Conservation (phyloP, 2,888 invertebrate genomes). For the Lithophane leautieri region DNA sequence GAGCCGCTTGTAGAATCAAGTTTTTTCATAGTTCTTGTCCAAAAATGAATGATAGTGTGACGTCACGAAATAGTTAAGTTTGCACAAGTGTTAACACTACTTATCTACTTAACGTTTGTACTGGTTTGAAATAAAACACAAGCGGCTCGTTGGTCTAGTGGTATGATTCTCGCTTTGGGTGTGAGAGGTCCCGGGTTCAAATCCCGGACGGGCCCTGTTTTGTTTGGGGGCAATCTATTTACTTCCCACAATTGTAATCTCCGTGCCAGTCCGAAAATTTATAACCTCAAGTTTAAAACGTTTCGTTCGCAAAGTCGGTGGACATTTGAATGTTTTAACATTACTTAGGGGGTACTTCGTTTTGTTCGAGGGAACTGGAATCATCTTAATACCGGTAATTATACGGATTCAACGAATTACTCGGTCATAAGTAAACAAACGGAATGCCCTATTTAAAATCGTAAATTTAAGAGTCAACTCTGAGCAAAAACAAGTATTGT, state of each 20-base stretch:
- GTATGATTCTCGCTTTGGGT: slow-evolving; percentile 90
- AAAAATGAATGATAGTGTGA: neutral
- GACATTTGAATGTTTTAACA: slow-evolving; percentile 90
- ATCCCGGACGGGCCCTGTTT: slow-evolving; percentile 87
- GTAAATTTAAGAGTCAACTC: slow-evolving; percentile 81
- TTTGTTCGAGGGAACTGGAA: slow-evolving; percentile 82
- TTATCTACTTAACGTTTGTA: neutral
- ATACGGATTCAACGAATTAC: slow-evolving; percentile 90
- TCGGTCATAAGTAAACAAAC: slow-evolving; percentile 90
- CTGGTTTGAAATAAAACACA: slow-evolving; percentile 9
- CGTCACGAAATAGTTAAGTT: slow-evolving; percentile 25
- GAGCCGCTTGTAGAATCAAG: slow-evolving; percentile 9
- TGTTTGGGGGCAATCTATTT: slow-evolving; percentile 73
- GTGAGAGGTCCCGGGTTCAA: slow-evolving; percentile 90
- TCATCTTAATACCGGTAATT: slow-evolving; percentile 91
- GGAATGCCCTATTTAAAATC: slow-evolving; percentile 89
- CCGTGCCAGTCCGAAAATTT: slow-evolving; percentile 80
- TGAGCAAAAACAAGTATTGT: slow-evolving; percentile 46
- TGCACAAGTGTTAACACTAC: slow-evolving; percentile 16
- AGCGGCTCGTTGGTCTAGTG: slow-evolving; percentile 89
- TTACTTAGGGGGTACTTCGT: slow-evolving; percentile 84
- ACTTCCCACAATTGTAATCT: slow-evolving; percentile 78
- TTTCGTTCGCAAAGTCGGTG: slow-evolving; percentile 71
- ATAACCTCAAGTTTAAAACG: slow-evolving; percentile 84
- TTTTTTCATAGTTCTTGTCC: neutral